Evolutionary conservation across 2,888 invertebrate species (phyloP).

Genomic region (Cyaniris semiargus): DNA sequence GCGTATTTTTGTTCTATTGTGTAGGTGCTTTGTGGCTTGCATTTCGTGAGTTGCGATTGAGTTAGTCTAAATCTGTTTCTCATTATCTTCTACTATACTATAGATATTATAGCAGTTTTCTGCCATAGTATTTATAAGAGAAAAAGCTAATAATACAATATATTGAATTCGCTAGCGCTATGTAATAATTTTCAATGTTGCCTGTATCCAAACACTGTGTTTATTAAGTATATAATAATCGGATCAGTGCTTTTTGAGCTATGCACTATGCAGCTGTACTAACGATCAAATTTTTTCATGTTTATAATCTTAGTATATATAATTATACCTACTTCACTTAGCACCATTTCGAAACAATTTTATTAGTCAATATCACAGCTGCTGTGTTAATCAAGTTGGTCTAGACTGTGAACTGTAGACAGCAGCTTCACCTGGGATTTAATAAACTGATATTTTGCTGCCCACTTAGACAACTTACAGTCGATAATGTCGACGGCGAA

Average conservation of each 20-base stretch:
- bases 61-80: not conserved
- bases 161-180: no score
- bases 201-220: no score
- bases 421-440: not conserved
- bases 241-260: no score
- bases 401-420: not conserved
- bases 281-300: no score
- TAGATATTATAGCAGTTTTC: not conserved
- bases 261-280: no score
- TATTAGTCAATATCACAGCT: not conserved
- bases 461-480: not conserved
- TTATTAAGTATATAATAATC: no score
- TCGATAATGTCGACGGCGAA: not conserved
- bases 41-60: not conserved
- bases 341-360: not conserved
- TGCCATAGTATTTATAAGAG: no score
- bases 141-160: no score
- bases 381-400: not conserved
- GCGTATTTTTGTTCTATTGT: not conserved
- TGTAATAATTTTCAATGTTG: no score
- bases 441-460: not conserved
- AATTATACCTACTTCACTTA: no score
- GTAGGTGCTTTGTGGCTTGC: not conserved
- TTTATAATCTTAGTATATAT: no score
- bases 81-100: not conserved